Evolutionary conservation across 2,113 vertebrate species (phyloP).

Genomic region (Centropus unirufus): DNA sequence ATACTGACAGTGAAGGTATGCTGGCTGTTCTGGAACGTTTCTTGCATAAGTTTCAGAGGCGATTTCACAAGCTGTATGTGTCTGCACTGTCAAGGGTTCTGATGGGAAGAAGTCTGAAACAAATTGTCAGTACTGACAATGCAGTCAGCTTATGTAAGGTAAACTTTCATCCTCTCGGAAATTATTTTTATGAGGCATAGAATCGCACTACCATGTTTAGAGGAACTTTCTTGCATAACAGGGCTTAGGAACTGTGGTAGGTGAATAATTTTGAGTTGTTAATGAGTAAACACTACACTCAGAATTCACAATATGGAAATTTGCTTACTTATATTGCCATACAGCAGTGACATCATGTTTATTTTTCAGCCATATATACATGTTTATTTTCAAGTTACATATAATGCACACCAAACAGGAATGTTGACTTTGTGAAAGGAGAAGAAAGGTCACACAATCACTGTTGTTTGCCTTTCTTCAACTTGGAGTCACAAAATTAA

Average conservation of each 20-base stretch:
- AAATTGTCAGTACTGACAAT: neutral
- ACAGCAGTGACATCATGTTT: neutral
- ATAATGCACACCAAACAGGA: neutral
- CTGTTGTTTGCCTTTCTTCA: neutral
- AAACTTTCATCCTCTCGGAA: neutral
- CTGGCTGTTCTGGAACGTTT: neutral
- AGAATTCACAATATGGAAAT: neutral
- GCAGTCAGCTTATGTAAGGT: neutral
- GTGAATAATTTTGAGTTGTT: neutral
- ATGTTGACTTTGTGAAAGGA: neutral
- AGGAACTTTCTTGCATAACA: neutral
- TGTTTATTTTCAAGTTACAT: neutral
- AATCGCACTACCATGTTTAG: neutral
- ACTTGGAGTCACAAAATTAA: neutral
- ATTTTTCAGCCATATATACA: neutral
- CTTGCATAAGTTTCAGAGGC: neutral
- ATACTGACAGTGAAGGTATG: neutral
- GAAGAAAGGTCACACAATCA: neutral
- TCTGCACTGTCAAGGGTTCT: neutral
- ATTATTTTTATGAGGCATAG: neutral
- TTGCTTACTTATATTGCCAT: neutral
- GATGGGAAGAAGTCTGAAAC: neutral
- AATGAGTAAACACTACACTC: neutral
- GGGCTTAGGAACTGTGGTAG: neutral
- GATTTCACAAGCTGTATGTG: neutral